Conservation (phyloP, 2,797 vertebrate genomes). For the Crossoptilon crossoptilon region DNA sequence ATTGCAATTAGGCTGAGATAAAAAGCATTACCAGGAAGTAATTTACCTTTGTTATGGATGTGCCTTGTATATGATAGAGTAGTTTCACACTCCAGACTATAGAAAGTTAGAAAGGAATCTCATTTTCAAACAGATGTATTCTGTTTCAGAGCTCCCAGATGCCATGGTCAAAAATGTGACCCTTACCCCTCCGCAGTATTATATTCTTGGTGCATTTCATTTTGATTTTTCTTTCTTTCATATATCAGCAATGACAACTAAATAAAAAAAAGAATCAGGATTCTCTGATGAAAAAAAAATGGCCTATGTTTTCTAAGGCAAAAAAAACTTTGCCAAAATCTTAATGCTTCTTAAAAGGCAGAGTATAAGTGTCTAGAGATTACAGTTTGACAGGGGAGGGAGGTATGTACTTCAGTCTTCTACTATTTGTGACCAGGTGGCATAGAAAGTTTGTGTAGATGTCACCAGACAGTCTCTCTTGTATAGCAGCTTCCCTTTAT, state of each 20-base stretch:
- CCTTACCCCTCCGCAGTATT: neutral
- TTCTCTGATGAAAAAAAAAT: neutral
- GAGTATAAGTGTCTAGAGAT: neutral
- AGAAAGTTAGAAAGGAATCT: neutral
- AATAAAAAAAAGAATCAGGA: neutral
- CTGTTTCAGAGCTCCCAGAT: neutral
- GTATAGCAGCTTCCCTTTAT: neutral
- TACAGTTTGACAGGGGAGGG: neutral
- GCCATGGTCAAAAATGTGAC: neutral
- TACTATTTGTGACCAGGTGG: neutral
- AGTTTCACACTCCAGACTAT: neutral
- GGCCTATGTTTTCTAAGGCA: rapidly evolving
- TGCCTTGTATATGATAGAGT: neutral
- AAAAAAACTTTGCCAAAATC: neutral
- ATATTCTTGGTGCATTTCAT: neutral
- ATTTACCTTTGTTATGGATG: slow-evolving; percentile 13
- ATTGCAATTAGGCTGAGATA: slow-evolving; percentile 20
- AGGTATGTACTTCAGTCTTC: neutral
- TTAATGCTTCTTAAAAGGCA: neutral
- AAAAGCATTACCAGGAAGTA: slow-evolving; percentile 20
- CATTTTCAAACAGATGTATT: neutral
- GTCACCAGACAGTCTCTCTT: neutral
- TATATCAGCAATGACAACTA: rapidly evolving
- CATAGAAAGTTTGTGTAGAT: neutral
- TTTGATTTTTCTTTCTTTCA: neutral